Evolutionary conservation across 2,797 vertebrate species (phyloP).

Genomic region (Buceros bicornis): DNA sequence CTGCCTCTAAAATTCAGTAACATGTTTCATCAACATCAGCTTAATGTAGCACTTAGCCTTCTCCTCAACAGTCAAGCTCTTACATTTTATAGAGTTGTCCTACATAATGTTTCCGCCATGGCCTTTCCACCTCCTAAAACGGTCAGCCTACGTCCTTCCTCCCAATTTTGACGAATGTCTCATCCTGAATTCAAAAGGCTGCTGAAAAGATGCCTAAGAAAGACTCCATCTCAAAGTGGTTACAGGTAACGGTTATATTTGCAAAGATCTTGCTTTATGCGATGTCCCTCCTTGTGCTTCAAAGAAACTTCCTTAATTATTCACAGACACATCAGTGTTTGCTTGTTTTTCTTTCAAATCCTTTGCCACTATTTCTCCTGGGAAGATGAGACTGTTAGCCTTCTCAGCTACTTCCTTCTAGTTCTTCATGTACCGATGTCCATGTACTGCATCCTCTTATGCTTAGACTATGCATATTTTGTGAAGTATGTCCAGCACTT

Average conservation of each 20-base stretch:
- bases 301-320: background rate
- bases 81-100: background rate
- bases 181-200: background rate
- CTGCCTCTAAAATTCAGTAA: background rate
- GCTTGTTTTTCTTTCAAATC: background rate
- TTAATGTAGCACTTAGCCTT: rapidly evolving
- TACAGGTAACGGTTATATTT: background rate
- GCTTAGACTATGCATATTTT: rapidly evolving
- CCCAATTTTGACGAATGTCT: rapidly evolving
- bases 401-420: background rate
- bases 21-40: background rate
- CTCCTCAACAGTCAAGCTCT: background rate
- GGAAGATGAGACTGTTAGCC: background rate
- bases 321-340: background rate
- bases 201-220: background rate
- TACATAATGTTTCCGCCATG: background rate
- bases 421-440: background rate
- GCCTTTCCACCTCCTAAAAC: background rate
- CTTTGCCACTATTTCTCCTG: background rate
- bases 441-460: background rate
- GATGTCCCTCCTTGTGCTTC: background rate
- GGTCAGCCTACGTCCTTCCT: background rate
- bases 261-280: background rate
- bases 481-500: background rate
- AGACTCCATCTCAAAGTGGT: background rate